A percentile compares a stretch with the other conserved stretches of the same genome.
phyloP scores from a whole-genome alignment of 2,113 vertebrate genomes.

The Antennarius striatus region DNA sequence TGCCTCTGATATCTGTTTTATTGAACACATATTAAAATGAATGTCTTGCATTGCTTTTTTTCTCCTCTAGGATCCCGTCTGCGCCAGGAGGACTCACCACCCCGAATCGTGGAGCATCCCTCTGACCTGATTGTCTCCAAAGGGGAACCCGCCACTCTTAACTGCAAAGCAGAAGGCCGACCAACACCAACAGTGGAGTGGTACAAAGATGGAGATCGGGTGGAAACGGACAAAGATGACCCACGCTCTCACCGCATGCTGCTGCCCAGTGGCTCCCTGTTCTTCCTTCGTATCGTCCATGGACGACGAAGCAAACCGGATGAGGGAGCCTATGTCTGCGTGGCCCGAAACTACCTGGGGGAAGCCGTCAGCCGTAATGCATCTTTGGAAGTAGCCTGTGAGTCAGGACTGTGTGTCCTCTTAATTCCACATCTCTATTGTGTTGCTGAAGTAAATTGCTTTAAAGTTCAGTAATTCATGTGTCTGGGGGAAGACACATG shows the following conservation, averaged over 20 bases:
- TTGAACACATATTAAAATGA: constrained; percentile 4
- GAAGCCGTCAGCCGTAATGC: constrained; percentile 98
- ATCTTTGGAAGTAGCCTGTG: constrained; percentile 98
- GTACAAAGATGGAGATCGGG: constrained; percentile 97
- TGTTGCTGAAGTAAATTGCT: background rate
- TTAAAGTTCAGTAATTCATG: background rate
- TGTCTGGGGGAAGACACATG: background rate
- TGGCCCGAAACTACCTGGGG: constrained; percentile 97
- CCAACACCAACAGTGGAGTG: constrained; percentile 96
- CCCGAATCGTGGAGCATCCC: constrained; percentile 96
- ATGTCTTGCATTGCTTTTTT: background rate
- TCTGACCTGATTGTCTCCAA: constrained; percentile 99
- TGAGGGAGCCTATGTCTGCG: constrained; percentile 95
- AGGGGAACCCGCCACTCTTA: constrained; percentile 96
- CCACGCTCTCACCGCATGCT: constrained; percentile 97
- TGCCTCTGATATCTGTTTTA: background rate
- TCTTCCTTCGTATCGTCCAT: constrained; percentile 96
- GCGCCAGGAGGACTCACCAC: constrained; percentile 96
- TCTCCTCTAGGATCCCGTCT: constrained; percentile 89
- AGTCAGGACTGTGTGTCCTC: constrained; percentile 72
- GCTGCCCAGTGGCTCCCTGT: constrained; percentile 94
- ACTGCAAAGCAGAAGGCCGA: constrained; percentile 97
- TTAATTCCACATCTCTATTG: constrained; percentile 14
- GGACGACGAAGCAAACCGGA: constrained; percentile 96
- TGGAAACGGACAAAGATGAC: constrained; percentile 96